A percentile compares a stretch with the other conserved stretches of the same genome.
Evolutionary conservation across 2,113 vertebrate species (phyloP).

Genomic region (Gallinago media): DNA sequence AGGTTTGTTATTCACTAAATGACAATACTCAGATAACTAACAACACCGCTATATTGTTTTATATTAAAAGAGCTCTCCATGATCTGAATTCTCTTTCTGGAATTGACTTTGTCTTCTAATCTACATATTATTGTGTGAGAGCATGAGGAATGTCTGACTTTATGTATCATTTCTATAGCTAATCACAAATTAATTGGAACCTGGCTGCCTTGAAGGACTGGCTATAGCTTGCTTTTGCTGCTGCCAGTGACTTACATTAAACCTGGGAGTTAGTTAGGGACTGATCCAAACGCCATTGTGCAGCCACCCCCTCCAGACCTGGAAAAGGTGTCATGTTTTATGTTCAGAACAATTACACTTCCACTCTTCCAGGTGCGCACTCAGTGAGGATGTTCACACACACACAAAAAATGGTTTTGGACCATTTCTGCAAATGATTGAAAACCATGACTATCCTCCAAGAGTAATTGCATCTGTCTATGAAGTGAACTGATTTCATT

Average conservation of each 20-base stretch:
- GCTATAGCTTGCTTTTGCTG: not conserved
- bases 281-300: not conserved
- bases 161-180: not conserved
- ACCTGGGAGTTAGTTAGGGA: not conserved
- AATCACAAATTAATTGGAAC: conserved; percentile 4
- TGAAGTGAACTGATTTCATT: not conserved
- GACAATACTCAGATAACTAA: not conserved
- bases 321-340: not conserved
- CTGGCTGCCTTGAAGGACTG: not conserved
- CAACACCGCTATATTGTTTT: not conserved
- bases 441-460: not conserved
- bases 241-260: not conserved
- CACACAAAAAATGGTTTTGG: not conserved
- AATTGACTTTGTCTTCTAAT: conserved; percentile 1
- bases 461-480: not conserved
- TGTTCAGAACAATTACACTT: not conserved
- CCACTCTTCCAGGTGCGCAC: not conserved
- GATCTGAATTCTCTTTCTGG: not conserved
- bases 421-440: not conserved
- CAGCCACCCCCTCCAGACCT: not conserved
- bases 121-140: not conserved
- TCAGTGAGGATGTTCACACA: not conserved
- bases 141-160: not conserved
- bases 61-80: not conserved
- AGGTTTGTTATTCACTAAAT: conserved; percentile 12